phyloP scores from a whole-genome alignment of 2,888 invertebrate genomes.

The Dendrolimus houi region DNA sequence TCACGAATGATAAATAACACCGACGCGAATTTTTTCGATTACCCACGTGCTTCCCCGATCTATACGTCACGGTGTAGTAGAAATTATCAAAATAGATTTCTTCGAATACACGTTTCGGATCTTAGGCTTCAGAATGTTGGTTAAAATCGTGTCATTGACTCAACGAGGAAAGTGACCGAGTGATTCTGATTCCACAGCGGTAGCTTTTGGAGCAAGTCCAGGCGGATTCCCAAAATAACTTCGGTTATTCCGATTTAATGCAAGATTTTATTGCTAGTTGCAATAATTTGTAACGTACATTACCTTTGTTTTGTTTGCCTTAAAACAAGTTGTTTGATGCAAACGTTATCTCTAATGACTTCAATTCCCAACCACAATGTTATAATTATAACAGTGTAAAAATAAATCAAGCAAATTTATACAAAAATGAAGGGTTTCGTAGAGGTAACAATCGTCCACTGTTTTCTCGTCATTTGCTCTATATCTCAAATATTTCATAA shows the following conservation, averaged over 20 bases:
- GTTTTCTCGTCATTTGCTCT: too few species aligned
- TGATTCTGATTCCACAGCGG: constrained; percentile 44
- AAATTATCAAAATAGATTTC: constrained; percentile 36
- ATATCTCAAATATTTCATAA: too few species aligned
- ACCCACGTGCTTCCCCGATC: constrained; percentile 17
- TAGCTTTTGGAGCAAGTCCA: constrained; percentile 68
- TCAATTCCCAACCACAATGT: too few species aligned
- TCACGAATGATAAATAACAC: background rate
- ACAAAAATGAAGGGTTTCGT: too few species aligned
- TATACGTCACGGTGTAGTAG: constrained; percentile 14
- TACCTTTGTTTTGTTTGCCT: background rate
- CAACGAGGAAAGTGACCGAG: constrained; percentile 64
- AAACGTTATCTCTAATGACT: too few species aligned
- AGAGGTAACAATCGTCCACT: too few species aligned
- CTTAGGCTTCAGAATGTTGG: constrained; percentile 16
- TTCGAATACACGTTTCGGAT: constrained; percentile 18
- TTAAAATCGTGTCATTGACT: constrained; percentile 56
- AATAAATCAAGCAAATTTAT: too few species aligned
- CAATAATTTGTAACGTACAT: constrained; percentile 42
- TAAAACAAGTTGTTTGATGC: too few species aligned
- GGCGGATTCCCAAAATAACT: constrained; percentile 67
- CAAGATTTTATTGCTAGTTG: constrained; percentile 49
- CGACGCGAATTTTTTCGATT: constrained; percentile 16
- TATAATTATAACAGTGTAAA: too few species aligned
- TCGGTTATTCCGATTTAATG: constrained; percentile 46